Evolutionary conservation across 2,113 vertebrate genomes (phyloP).

Genomic region (Bubo bubo): DNA sequence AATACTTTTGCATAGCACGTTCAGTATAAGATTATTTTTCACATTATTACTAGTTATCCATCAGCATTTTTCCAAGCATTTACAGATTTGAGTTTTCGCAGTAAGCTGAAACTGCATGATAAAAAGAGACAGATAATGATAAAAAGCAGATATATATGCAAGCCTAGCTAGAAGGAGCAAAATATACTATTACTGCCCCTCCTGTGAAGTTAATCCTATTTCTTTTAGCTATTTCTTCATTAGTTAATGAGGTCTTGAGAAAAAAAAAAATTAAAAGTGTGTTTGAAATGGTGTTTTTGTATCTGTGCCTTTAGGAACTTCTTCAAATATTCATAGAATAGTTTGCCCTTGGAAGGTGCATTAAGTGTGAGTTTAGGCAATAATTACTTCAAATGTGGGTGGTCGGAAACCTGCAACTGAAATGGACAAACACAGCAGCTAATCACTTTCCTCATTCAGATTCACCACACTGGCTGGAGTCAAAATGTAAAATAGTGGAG

Average conservation of each 20-base stretch:
- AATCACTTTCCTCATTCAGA: conserved; percentile 28
- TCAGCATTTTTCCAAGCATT: conserved; percentile 65
- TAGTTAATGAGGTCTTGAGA: conserved; percentile 75
- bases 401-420: conserved; percentile 50
- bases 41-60: conserved; percentile 66
- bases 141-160: conserved; percentile 68
- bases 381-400: conserved; percentile 50
- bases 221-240: conserved; percentile 79
- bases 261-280: not conserved
- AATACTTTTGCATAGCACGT: conserved; percentile 39
- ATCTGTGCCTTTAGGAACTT: conserved; percentile 72
- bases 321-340: conserved; percentile 73
- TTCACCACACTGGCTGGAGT: not conserved
- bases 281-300: conserved; percentile 63
- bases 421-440: conserved; percentile 39
- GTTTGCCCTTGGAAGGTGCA: conserved; percentile 65
- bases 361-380: conserved; percentile 69
- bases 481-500: not conserved
- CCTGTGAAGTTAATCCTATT: conserved; percentile 78
- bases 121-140: conserved; percentile 77
- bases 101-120: conserved; percentile 70
- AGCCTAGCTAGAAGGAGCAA: conserved; percentile 73
- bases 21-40: conserved; percentile 67
- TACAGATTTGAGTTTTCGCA: conserved; percentile 65
- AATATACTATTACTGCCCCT: conserved; percentile 58